phyloP scores from a whole-genome alignment of 2,113 vertebrate genomes.

The Bubo scandiacus region DNA sequence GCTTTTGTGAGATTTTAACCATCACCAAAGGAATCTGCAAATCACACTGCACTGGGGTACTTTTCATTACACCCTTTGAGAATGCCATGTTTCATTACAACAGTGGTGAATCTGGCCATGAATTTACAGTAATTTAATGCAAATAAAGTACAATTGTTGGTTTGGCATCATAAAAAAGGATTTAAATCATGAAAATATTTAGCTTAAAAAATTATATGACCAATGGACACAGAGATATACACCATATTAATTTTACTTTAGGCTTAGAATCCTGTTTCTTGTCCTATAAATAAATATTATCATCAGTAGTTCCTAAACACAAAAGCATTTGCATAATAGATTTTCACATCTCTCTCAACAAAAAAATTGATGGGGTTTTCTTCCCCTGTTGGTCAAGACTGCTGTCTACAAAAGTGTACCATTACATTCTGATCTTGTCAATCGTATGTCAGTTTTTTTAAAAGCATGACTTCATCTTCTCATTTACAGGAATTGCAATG shows the following conservation, averaged over 20 bases:
- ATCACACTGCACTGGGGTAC: background rate
- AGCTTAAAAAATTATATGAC: background rate
- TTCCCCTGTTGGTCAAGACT: background rate
- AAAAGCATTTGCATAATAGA: background rate
- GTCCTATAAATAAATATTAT: background rate
- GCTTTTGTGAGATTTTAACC: background rate
- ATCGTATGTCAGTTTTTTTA: background rate
- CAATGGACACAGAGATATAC: background rate
- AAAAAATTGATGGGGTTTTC: background rate
- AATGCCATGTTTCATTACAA: background rate
- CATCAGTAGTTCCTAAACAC: background rate
- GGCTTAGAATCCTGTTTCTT: background rate
- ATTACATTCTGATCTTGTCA: background rate
- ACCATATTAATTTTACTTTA: background rate
- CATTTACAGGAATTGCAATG: background rate
- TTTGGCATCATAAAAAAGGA: background rate
- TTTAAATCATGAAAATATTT: background rate
- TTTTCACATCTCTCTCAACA: background rate
- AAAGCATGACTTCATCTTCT: background rate
- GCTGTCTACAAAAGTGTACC: background rate
- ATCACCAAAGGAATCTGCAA: background rate
- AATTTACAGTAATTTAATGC: background rate
- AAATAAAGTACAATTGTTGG: background rate
- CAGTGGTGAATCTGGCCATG: background rate
- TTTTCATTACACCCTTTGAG: background rate